Base-by-base conservation (phyloP, 2,113 vertebrate species). In the Clarias macrocephalus region DNA sequence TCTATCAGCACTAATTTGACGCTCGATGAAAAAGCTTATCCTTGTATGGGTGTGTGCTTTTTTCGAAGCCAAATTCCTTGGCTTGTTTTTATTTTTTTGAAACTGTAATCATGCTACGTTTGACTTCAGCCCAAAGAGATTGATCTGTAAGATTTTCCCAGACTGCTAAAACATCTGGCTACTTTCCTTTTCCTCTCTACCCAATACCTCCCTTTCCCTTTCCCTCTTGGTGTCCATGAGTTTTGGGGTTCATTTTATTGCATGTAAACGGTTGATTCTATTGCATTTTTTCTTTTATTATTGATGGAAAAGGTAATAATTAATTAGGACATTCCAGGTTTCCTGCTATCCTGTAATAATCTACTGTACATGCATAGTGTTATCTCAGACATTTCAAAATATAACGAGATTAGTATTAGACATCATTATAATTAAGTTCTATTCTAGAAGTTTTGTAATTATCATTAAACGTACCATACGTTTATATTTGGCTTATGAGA, bases 21-120 rank as follows among this genome's bases (percentile, higher is more conserved):
- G 33, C 60, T 52, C 77, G 73, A 82, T 88, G 73, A 91, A 85
- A 85, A 70, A 48, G 42, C 72, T 89, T 75, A 68, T 30, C 82
- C 60, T 72, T 63, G 52, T 70, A 62, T 70, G 62, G 70, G 57
- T 85, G 76, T 56, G 77, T 81, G 77, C 21, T 82, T 82, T 79
- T 52, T 77, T 57, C 13, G 33, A 68, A 84, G 65, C 70, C 28
- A 52, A 80, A 88, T 86, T 88, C 59, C 42, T 84, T 2, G 68
- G 57, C n/a, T 80, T 87, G 85, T 90, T 89, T 82, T 77, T 84
- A 83, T 87, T 90, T 81, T 84, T 92, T 92, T 94, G 87, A 91
- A 90, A 54, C 23, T 15, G 5, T 81, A 91, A 92, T 88, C 88
- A 42, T 68, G 82, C 28, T 84, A 15, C 33, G 10, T 75, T 48